Conservation (phyloP, 1,140 invertebrate genomes). For the Phocides pigmalion region DNA sequence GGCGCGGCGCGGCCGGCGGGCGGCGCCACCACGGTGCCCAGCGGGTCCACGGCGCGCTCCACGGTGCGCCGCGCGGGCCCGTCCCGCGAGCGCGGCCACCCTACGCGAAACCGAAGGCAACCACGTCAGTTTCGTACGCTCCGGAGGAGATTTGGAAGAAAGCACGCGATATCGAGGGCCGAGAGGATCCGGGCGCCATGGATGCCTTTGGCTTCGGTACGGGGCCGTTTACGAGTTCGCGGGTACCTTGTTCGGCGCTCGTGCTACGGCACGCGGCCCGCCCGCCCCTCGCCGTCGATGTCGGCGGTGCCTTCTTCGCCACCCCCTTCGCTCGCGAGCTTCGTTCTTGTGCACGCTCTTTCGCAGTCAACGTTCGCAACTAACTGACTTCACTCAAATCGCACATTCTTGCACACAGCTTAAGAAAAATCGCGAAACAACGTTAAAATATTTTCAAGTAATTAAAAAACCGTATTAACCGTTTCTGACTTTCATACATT, state of each 20-base stretch:
- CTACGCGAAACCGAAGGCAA: constrained; percentile 91
- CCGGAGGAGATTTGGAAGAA: constrained; percentile 53
- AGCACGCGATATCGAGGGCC: constrained; percentile 54
- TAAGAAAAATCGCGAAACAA: constrained; percentile 10
- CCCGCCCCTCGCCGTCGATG: constrained; percentile 43
- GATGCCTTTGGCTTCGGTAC: constrained; percentile 82
- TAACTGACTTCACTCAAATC: constrained; percentile 12
- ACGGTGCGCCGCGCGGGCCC: constrained; percentile 86
- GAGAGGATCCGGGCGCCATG: constrained; percentile 55
- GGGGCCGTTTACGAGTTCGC: constrained; percentile 47
- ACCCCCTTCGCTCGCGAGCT: constrained; percentile 52
- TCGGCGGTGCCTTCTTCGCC: constrained; percentile 61
- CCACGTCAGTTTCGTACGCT: constrained; percentile 71
- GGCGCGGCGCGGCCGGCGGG: constrained; percentile 43
- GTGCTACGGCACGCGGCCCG: constrained; percentile 32
- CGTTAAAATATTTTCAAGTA: not conserved
- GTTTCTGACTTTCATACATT: too few relatives aligned
- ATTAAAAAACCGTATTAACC: not conserved
- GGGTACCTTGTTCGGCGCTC: constrained; percentile 28
- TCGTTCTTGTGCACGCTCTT: constrained; percentile 53
- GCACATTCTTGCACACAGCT: constrained; percentile 14
- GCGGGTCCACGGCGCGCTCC: constrained; percentile 68
- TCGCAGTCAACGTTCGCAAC: constrained; percentile 31
- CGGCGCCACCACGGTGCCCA: constrained; percentile 40
- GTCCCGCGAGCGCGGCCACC: constrained; percentile 82